Evolutionary conservation across 2,113 vertebrate species (phyloP).

Genomic region (Okapia johnstoni): DNA sequence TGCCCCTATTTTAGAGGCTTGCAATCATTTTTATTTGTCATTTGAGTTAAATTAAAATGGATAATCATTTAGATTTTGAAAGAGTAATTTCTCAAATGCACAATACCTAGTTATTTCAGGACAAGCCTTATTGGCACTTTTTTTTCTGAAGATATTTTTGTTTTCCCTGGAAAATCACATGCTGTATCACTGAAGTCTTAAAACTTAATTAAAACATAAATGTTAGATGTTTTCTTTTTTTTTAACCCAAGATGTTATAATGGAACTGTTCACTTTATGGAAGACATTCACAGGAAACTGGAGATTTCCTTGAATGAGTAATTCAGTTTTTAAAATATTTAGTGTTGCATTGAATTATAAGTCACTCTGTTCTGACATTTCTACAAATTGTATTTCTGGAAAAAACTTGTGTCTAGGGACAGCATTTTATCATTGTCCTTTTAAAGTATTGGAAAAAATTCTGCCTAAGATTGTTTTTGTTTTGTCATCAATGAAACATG

Average conservation of each 20-base stretch:
- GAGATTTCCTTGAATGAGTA: conserved; percentile 38
- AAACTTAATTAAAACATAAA: conserved; percentile 47
- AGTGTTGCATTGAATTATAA: conserved; percentile 19
- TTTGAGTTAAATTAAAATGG: not conserved
- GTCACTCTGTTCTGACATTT: conserved; percentile 43
- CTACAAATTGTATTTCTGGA: conserved; percentile 32
- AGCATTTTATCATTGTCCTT: not conserved
- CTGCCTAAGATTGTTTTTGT: not conserved
- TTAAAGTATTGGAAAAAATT: not conserved
- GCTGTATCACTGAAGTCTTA: not conserved
- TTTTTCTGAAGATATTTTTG: conserved; percentile 29
- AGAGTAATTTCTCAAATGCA: conserved; percentile 35
- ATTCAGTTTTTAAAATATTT: conserved; percentile 52
- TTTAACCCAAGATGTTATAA: not conserved
- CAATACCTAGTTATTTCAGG: conserved; percentile 9
- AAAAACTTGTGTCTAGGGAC: not conserved
- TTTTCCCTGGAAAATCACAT: conserved; percentile 20
- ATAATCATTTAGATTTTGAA: conserved; percentile 2
- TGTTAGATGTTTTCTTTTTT: conserved; percentile 16
- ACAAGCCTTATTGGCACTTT: conserved; percentile 3
- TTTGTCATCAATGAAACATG: not conserved
- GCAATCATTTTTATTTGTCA: conserved; percentile 2
- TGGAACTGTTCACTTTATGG: conserved; percentile 4
- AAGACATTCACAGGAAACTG: conserved; percentile 41
- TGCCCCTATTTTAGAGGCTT: not conserved